Evolutionary conservation across 2,113 vertebrate genomes (phyloP).

Genomic region (Phocoena phocoena): DNA sequence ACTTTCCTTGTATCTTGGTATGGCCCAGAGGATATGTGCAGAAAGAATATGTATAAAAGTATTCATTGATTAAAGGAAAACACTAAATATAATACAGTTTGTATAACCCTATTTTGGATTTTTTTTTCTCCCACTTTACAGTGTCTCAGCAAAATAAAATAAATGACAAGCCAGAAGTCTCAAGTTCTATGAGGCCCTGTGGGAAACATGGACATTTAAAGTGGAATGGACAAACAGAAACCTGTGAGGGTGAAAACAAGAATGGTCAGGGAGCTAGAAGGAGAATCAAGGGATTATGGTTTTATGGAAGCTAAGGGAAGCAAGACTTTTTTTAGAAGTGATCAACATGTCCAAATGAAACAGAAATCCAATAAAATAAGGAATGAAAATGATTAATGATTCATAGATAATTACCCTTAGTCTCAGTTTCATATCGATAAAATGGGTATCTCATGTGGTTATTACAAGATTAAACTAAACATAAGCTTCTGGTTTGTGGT

Average conservation of each 20-base stretch:
- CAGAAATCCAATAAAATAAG: background rate
- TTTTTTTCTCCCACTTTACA: background rate
- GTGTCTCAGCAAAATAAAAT: background rate
- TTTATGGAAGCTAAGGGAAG: background rate
- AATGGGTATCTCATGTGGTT: background rate
- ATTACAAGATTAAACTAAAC: background rate
- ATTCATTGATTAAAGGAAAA: background rate
- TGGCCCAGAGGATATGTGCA: background rate
- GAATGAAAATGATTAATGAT: background rate
- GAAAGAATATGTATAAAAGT: background rate
- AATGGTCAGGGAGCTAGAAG: background rate
- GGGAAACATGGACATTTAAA: background rate
- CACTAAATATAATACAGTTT: background rate
- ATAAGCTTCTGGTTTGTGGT: background rate
- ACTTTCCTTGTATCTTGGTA: background rate
- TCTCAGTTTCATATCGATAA: background rate
- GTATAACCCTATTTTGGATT: background rate
- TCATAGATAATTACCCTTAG: background rate
- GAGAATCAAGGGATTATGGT: background rate
- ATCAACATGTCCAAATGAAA: background rate
- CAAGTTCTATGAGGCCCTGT: background rate
- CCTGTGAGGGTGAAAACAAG: background rate
- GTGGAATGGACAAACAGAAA: background rate
- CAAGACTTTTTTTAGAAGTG: background rate
- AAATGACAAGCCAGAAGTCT: background rate